Evolutionary conservation across 1,140 invertebrate genomes (phyloP).

Genomic region (Bradynema listronoti): DNA sequence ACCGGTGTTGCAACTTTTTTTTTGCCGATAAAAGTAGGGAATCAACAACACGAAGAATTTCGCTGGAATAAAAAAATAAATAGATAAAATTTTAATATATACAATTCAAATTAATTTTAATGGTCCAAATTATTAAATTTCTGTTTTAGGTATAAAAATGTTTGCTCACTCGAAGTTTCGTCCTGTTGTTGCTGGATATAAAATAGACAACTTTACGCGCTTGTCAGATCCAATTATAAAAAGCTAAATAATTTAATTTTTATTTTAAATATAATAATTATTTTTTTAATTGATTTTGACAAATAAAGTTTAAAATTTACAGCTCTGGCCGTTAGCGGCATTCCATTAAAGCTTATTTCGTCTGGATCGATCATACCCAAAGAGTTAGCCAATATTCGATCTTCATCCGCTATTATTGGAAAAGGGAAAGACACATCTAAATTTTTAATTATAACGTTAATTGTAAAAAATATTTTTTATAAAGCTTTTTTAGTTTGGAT

Average conservation of each 20-base stretch:
- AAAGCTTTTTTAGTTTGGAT: too few relatives aligned
- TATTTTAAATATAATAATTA: conserved; percentile 7
- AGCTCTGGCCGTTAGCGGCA: conserved; percentile 73
- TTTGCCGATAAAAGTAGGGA: conserved; percentile 76
- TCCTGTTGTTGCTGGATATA: conserved; percentile 84
- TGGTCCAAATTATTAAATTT: too few relatives aligned
- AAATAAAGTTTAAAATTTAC: conserved; percentile 58
- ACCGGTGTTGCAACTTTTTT: conserved; percentile 78
- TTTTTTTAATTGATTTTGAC: background rate
- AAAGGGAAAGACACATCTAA: conserved; percentile 63
- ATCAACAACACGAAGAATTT: conserved; percentile 79
- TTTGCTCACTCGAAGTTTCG: conserved; percentile 77
- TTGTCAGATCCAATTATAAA: conserved; percentile 81
- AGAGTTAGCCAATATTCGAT: conserved; percentile 69
- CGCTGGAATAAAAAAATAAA: conserved; percentile 65
- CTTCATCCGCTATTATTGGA: conserved; percentile 78
- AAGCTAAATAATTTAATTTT: conserved; percentile 59
- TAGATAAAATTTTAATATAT: too few relatives aligned
- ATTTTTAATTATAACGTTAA: too few relatives aligned
- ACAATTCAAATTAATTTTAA: conserved; percentile 1
- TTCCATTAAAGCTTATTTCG: conserved; percentile 66
- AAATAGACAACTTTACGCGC: conserved; percentile 75
- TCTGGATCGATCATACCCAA: conserved; percentile 85
- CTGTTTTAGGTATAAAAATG: too few relatives aligned
- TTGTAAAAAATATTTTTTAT: too few relatives aligned